Percentiles rank a stretch among this genome's conserved stretches.
Conservation (phyloP, 2,888 invertebrate species). For the Steinernema hermaphroditum region DNA sequence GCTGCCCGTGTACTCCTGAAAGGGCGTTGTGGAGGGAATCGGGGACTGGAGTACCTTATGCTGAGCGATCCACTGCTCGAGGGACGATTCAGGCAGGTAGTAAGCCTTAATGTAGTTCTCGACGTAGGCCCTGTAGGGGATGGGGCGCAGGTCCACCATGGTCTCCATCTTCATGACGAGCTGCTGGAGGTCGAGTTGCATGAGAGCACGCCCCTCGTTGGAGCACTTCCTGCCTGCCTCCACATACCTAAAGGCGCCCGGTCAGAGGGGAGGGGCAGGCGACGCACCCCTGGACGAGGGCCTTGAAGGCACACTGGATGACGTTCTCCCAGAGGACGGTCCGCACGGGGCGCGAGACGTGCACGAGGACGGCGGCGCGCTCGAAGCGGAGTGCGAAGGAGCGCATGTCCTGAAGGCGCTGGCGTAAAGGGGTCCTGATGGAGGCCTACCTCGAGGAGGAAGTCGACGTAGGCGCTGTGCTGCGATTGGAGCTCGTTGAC, state of each 20-base stretch:
- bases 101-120: slow-evolving; percentile 94
- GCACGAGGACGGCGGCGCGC: slow-evolving; percentile 31
- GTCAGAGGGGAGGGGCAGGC: not conserved
- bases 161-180: slow-evolving; percentile 84
- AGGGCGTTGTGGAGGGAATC: not conserved
- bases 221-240: slow-evolving; percentile 85
- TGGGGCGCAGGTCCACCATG: slow-evolving; percentile 77
- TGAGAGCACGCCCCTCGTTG: slow-evolving; percentile 90
- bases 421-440: slow-evolving; percentile 14
- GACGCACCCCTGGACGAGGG: slow-evolving; percentile 83
- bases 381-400: slow-evolving; percentile 46
- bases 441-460: slow-evolving; percentile 65
- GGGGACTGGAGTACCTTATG: slow-evolving; percentile 68
- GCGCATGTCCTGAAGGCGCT: slow-evolving; percentile 49
- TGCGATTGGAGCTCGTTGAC: slow-evolving; percentile 83
- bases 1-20: slow-evolving; percentile 82
- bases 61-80: slow-evolving; percentile 85
- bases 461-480: slow-evolving; percentile 81
- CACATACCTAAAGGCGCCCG: slow-evolving; percentile 72
- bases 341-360: slow-evolving; percentile 38
- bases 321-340: slow-evolving; percentile 65
- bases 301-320: slow-evolving; percentile 81
- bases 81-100: slow-evolving; percentile 83
- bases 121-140: slow-evolving; percentile 85
- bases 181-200: slow-evolving; percentile 96